phyloP scores from a whole-genome alignment of 2,113 vertebrate genomes.

The Leptobrachium ailaonicum region DNA sequence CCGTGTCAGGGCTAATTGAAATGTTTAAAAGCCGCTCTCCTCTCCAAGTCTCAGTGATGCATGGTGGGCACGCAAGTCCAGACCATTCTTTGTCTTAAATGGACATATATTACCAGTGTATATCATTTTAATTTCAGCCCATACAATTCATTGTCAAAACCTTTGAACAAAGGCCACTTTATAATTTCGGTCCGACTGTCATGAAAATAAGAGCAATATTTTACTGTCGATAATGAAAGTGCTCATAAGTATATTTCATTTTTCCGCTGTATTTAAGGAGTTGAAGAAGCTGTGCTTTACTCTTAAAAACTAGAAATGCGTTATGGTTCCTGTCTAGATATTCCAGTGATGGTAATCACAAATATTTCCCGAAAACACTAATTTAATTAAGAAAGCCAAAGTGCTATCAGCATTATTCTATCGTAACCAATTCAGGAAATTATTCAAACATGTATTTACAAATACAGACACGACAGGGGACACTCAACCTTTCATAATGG shows the following conservation, averaged over 20 bases:
- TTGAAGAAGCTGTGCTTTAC: too few species aligned
- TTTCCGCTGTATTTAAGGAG: too few species aligned
- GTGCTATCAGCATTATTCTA: too few species aligned
- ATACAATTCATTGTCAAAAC: slow-evolving; percentile 70
- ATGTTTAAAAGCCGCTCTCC: slow-evolving; percentile 60
- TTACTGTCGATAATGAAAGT: slow-evolving; percentile 70
- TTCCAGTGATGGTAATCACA: too few species aligned
- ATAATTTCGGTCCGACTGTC: slow-evolving; percentile 68
- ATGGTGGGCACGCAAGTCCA: slow-evolving; percentile 58
- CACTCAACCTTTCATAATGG: too few species aligned
- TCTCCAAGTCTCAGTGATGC: slow-evolving; percentile 57
- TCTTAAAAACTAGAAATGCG: too few species aligned
- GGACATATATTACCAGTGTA: slow-evolving; percentile 67
- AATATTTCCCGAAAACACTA: too few species aligned
- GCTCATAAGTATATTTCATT: slow-evolving; percentile 61
- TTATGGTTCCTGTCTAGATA: too few species aligned
- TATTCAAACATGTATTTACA: too few species aligned
- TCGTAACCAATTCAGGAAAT: too few species aligned
- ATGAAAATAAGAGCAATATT: slow-evolving; percentile 71
- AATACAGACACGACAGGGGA: too few species aligned
- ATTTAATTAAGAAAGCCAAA: too few species aligned
- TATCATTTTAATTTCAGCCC: slow-evolving; percentile 60
- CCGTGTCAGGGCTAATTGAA: slow-evolving; percentile 64
- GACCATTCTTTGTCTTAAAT: slow-evolving; percentile 65
- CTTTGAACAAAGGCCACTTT: slow-evolving; percentile 69